These are phyloP conservation scores for Prunella himalayana DNA, from an alignment of 2,113 vertebrate species.

Conservation along the genomic window DNA sequence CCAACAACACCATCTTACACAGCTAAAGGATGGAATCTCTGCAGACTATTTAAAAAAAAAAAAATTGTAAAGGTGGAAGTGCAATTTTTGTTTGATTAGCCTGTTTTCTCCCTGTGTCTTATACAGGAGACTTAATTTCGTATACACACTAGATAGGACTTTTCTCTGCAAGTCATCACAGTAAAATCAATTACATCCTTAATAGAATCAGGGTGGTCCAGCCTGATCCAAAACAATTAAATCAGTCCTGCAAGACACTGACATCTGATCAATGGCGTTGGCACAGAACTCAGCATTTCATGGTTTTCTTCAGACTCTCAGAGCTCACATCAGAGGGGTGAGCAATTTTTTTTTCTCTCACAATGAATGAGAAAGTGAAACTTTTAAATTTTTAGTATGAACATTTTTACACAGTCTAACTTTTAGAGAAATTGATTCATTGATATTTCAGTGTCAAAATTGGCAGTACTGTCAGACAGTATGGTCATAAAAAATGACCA, in stretches of 20 bases:
- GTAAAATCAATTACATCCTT: constrained; percentile 10
- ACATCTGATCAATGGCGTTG: neutral
- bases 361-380: neutral
- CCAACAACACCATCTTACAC: neutral
- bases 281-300: neutral
- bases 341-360: neutral
- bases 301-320: neutral
- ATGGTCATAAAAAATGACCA: neutral
- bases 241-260: neutral
- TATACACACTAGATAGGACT: neutral
- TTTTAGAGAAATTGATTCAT: neutral
- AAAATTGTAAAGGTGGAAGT: neutral
- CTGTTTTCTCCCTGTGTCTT: neutral
- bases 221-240: neutral
- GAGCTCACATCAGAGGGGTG: neutral
- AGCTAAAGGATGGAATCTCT: neutral
- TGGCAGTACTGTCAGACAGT: neutral
- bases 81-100: neutral
- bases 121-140: neutral
- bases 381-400: neutral
- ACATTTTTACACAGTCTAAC: neutral
- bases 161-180: neutral
- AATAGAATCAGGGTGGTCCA: neutral
- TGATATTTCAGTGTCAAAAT: neutral
- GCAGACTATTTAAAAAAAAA: neutral